Evolutionary conservation across 2,113 vertebrate species (phyloP), one percentile per base, ranked within the genome.

Genomic region (Ptychochromis oligacanthus): DNA sequence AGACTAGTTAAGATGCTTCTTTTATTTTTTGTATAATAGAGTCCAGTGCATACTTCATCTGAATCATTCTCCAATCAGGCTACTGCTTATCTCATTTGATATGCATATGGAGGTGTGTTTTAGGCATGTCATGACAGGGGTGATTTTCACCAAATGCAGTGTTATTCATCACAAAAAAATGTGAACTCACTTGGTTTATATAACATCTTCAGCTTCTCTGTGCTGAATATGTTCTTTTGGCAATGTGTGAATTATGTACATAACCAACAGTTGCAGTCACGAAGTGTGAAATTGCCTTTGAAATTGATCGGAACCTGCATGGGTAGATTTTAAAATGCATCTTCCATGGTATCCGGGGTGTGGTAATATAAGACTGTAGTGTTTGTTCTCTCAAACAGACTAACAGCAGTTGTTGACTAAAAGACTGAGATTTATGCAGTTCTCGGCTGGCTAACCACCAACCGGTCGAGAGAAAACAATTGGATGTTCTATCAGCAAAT

Each of bases 391-490:
- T 65, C 55, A 55, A 38, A 56, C 43, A 55, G 4, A 18, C 40
- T 80, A 22, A 84, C 31, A 24, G 31, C 58, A 49, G 56, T 67
- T 60, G 22, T 80, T 22, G 28, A 62, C 57, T 43, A 81, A 65
- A 56, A 58, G 64, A 65, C 60, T 22, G 54, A 87, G n/a, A 77
- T 79, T 81, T 81, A 79, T 54, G 28, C 12, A 31, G 77, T 83
- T 90, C 92, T 92, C 26, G 76, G 89, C 92, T 89, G 61, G 54
- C 72, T 84, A 52, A 64, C 80, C 77, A 59, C 70, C 85, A n/a
- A 59, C 34, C 80, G 61, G 58, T 56, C 52, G 34, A 40, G 60
- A 62, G 67, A 75, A 91, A 89, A 95, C 89, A 94, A 91, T 85
- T 64, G 36, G 18, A 26, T 64, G 67, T 85, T 91, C 92, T 93